Conservation (phyloP, 2,888 invertebrate species). For the Drosophila parthenogenetica region DNA sequence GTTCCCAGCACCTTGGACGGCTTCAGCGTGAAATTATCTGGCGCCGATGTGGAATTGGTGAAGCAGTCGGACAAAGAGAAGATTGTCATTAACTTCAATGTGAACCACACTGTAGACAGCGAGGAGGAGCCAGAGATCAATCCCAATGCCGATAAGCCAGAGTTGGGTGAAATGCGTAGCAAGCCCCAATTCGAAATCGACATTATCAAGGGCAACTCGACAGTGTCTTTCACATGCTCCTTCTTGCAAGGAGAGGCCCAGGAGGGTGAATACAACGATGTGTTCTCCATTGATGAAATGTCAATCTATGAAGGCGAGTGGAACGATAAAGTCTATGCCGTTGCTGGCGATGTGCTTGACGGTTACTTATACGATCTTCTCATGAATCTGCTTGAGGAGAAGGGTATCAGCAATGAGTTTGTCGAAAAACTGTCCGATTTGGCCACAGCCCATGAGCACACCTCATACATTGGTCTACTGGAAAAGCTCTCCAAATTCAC, state of each 20-base stretch:
- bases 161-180: slow-evolving; percentile 93
- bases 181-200: slow-evolving; percentile 97
- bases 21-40: slow-evolving; percentile 91
- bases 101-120: slow-evolving; percentile 97
- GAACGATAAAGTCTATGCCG: slow-evolving; percentile 94
- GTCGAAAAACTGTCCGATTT: slow-evolving; percentile 94
- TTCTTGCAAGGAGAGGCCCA: slow-evolving; percentile 89
- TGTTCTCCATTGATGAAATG: slow-evolving; percentile 97
- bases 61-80: slow-evolving; percentile 90
- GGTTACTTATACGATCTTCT: slow-evolving; percentile 97
- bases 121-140: slow-evolving; percentile 90
- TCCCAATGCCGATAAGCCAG: slow-evolving; percentile 88
- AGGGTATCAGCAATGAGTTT: slow-evolving; percentile 97
- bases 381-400: slow-evolving; percentile 97
- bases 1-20: slow-evolving; percentile 92
- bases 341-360: slow-evolving; percentile 97
- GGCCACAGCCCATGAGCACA: slow-evolving; percentile 97
- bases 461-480: slow-evolving; percentile 94
- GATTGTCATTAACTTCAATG: slow-evolving; percentile 93
- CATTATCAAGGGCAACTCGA: slow-evolving; percentile 90
- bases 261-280: slow-evolving; percentile 92
- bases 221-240: slow-evolving; percentile 94
- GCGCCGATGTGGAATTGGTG: slow-evolving; percentile 93
- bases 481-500: slow-evolving; percentile 94
- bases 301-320: slow-evolving; percentile 95